phyloP scores from a whole-genome alignment of 2,113 vertebrate genomes.

The Mus spicilegus region DNA sequence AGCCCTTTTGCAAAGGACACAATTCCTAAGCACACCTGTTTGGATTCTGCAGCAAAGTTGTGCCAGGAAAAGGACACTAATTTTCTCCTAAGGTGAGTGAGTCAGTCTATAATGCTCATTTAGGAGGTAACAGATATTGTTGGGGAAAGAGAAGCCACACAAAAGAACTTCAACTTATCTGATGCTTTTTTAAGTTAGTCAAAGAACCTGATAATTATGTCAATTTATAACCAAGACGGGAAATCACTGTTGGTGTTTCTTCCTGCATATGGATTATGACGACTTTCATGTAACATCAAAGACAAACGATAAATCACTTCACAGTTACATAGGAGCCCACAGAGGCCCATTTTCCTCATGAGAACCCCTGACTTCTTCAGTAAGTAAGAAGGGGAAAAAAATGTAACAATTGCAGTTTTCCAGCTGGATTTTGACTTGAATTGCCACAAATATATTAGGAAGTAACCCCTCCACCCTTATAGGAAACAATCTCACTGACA shows the following conservation, averaged over 20 bases:
- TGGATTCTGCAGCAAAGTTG: background rate
- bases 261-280: slow-evolving; percentile 13
- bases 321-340: background rate
- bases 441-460: slow-evolving; percentile 62
- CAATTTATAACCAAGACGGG: background rate
- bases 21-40: background rate
- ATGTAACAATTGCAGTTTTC: slow-evolving; percentile 53
- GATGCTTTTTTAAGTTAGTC: background rate
- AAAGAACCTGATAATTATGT: background rate
- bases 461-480: slow-evolving; percentile 30
- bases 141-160: background rate
- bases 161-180: background rate
- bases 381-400: background rate
- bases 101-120: background rate
- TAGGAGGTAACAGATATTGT: slow-evolving; percentile 14
- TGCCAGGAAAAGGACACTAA: background rate
- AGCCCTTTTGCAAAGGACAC: background rate
- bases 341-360: slow-evolving; percentile 52
- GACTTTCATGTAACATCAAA: slow-evolving; percentile 60
- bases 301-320: slow-evolving; percentile 64
- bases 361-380: slow-evolving; percentile 70
- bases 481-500: slow-evolving; percentile 75
- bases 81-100: background rate
- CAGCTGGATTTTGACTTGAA: slow-evolving; percentile 71
- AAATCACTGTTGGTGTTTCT: slow-evolving; percentile 7